Evolutionary conservation across 1,140 invertebrate genomes (phyloP).

Genomic region (Zaprionus gabonicus): DNA sequence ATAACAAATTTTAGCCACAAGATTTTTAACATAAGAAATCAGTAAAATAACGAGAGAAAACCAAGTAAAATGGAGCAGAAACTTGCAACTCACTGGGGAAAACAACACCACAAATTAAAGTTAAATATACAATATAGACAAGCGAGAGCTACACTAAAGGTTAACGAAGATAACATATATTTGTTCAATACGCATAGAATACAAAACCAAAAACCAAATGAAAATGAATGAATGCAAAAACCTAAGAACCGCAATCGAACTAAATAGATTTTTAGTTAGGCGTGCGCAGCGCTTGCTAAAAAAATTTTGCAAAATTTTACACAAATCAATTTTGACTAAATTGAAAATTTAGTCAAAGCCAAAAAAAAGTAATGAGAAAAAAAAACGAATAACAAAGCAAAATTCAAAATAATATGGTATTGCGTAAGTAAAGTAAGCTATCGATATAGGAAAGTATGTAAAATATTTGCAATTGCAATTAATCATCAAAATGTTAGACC

Average conservation of each 20-base stretch:
- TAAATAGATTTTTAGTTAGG: constrained; percentile 59
- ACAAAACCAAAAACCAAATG: constrained; percentile 26
- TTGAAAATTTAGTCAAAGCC: constrained; percentile 75
- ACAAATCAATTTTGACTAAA: constrained; percentile 74
- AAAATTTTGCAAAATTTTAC: constrained; percentile 57
- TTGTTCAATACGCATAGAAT: constrained; percentile 57
- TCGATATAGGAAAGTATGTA: constrained; percentile 59
- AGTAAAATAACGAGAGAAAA: constrained; percentile 28
- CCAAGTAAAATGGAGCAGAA: constrained; percentile 34
- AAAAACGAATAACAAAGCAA: constrained; percentile 30
- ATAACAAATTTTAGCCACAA: constrained; percentile 64
- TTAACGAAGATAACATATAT: constrained; percentile 57
- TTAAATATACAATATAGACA: constrained; percentile 60
- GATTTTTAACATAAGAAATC: constrained; percentile 69
- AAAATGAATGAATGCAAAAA: constrained; percentile 13
- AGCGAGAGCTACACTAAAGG: constrained; percentile 49
- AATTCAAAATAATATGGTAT: constrained; percentile 39
- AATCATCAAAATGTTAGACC: constrained; percentile 48
- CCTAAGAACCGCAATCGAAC: constrained; percentile 49
- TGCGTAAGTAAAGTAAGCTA: constrained; percentile 38
- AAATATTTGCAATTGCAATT: constrained; percentile 71
- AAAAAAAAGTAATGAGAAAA: constrained; percentile 18
- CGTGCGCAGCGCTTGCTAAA: constrained; percentile 60
- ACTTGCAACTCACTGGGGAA: constrained; percentile 83
- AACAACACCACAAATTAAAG: constrained; percentile 83